Evolutionary conservation across 2,113 vertebrate genomes (phyloP).

Genomic region (Herpetotheres cachinnans): DNA sequence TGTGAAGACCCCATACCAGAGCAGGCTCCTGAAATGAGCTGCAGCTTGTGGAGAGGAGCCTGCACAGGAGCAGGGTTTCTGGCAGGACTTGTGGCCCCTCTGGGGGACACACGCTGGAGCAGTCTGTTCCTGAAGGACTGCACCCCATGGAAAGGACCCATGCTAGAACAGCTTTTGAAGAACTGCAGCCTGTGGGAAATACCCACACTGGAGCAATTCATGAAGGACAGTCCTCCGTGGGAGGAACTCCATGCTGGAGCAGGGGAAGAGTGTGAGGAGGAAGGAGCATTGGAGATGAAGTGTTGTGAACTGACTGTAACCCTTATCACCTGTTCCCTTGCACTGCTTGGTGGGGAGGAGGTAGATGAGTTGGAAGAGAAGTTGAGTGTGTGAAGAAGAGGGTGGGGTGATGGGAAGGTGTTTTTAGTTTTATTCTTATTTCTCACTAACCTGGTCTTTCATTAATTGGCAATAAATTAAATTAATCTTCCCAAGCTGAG

Average conservation of each 20-base stretch:
- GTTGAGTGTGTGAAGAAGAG: not conserved
- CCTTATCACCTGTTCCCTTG: fast-evolving
- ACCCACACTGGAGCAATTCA: too few species aligned
- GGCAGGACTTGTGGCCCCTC: not conserved
- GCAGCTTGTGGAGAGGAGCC: not conserved
- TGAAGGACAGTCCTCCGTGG: not conserved
- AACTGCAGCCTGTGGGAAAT: not conserved
- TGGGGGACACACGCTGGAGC: too few species aligned
- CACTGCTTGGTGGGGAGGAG: not conserved
- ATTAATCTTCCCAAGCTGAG: not conserved
- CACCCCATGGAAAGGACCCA: too few species aligned
- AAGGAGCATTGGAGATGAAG: not conserved
- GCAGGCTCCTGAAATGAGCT: not conserved
- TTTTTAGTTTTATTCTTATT: not conserved
- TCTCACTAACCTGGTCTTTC: not conserved
- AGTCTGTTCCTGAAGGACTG: too few species aligned
- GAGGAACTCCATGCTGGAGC: not conserved
- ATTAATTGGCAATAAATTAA: not conserved
- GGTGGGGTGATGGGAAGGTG: fast-evolving
- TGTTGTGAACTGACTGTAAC: not conserved
- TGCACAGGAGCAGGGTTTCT: not conserved
- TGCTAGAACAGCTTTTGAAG: not conserved
- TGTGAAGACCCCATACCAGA: not conserved
- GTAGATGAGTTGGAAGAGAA: not conserved
- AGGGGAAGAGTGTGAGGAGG: not conserved